Percentiles rank a stretch among this genome's conserved stretches.
These are phyloP conservation scores for Drosophila mettleri DNA, from an alignment of 2,888 invertebrate species.

Conservation along the genomic window DNA sequence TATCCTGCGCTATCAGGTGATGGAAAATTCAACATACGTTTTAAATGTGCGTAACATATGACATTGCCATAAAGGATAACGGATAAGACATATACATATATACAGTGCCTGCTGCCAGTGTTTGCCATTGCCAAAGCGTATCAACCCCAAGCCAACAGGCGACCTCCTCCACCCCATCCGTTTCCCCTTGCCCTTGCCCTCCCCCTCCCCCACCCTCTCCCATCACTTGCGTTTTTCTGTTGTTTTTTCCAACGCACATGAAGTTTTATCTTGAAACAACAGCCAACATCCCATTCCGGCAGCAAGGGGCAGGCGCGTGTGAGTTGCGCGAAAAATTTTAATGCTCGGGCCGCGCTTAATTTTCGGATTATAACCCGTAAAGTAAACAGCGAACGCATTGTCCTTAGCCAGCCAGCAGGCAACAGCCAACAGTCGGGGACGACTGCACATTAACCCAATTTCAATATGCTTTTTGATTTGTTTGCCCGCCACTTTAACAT, in stretches of 20 bases:
- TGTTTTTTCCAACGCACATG: conserved; percentile 78
- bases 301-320: conserved; percentile 5
- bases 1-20: conserved; percentile 58
- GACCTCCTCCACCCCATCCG: not conserved
- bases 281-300: conserved; percentile 56
- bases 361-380: conserved; percentile 81
- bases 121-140: conserved; percentile 32
- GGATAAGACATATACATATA: conserved; percentile 63
- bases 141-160: conserved; percentile 11
- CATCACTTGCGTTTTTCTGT: conserved; percentile 25
- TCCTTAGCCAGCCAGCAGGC: conserved; percentile 46
- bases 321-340: conserved; percentile 63
- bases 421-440: conserved; percentile 30
- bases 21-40: conserved; percentile 82
- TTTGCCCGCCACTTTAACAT: conserved; percentile 83
- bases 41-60: conserved; percentile 84
- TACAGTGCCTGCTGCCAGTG: conserved; percentile 21
- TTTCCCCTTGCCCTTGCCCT: not conserved
- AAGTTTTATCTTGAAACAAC: conserved; percentile 80
- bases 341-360: conserved; percentile 80
- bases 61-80: conserved; percentile 69
- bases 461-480: conserved; percentile 84
- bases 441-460: conserved; percentile 79
- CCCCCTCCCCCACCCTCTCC: conserved; percentile 4
- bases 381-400: conserved; percentile 71